Conservation (phyloP, 2,113 vertebrate species). For the Podarcis raffonei region DNA sequence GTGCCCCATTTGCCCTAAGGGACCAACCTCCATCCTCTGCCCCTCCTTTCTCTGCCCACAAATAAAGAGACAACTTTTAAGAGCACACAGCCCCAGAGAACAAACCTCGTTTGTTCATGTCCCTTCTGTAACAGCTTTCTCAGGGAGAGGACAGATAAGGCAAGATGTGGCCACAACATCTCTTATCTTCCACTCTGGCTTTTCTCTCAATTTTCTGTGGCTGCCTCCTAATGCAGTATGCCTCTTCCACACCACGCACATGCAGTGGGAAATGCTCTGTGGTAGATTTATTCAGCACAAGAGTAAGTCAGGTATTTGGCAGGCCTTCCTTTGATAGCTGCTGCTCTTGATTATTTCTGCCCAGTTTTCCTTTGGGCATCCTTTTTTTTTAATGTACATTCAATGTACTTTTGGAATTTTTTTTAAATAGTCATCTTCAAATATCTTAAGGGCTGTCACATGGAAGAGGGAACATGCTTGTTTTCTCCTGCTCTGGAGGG, state of each 20-base stretch:
- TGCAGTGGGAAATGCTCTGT: not conserved
- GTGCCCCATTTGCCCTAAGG: too few species aligned
- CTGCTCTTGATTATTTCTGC: not conserved
- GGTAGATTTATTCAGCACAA: not conserved
- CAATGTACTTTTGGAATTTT: too few species aligned
- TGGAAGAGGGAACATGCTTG: too few species aligned
- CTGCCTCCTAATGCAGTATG: not conserved
- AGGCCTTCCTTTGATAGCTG: not conserved
- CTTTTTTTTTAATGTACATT: not conserved
- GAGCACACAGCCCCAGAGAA: not conserved
- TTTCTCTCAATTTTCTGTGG: not conserved
- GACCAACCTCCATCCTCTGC: too few species aligned
- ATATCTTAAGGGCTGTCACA: too few species aligned
- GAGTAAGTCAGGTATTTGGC: not conserved
- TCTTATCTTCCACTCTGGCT: slow-evolving; percentile 15
- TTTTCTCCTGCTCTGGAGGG: too few species aligned
- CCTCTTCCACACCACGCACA: not conserved
- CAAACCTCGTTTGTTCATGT: not conserved
- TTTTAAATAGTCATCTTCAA: too few species aligned
- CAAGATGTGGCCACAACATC: slow-evolving; percentile 10
- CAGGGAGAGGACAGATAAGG: not conserved
- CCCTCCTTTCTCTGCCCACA: too few species aligned
- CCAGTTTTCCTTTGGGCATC: not conserved
- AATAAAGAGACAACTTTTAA: too few species aligned
- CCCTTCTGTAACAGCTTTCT: not conserved